Percentiles rank a stretch among this genome's conserved stretches.
phyloP scores from a whole-genome alignment of 2,797 vertebrate species.

The Macropus fuliginosus region DNA sequence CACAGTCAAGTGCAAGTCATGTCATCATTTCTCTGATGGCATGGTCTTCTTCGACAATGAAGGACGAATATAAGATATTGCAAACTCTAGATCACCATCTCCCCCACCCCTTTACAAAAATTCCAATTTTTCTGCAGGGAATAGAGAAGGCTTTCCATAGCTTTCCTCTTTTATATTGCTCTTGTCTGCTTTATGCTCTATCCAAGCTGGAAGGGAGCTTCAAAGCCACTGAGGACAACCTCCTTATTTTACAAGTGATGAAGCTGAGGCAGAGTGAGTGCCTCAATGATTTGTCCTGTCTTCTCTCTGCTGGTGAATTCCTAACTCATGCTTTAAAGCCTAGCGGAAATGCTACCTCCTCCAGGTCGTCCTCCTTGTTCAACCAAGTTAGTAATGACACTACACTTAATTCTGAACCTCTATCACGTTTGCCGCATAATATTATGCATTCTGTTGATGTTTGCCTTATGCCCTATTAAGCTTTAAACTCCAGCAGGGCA shows the following conservation, averaged over 20 bases:
- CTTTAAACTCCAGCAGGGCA: background rate
- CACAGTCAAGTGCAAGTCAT: no score
- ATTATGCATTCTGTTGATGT: background rate
- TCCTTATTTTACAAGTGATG: background rate
- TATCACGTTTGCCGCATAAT: background rate
- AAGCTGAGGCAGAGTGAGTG: background rate
- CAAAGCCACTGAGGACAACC: background rate
- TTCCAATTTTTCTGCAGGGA: background rate
- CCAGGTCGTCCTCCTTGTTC: background rate
- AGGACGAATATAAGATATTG: background rate
- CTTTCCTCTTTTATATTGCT: background rate
- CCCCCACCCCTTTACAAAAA: background rate
- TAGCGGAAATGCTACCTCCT: background rate
- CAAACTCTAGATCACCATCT: background rate
- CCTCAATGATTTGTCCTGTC: background rate
- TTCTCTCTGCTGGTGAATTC: background rate
- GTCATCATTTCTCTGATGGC: no score
- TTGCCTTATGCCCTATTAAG: background rate
- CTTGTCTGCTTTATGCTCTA: background rate
- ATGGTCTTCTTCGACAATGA: no score
- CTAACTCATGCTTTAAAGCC: background rate
- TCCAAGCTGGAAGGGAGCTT: background rate
- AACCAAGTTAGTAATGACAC: background rate
- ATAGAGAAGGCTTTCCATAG: background rate
- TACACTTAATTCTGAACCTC: background rate